Percentiles rank a stretch among this genome's conserved stretches.
Conservation (phyloP, 2,113 vertebrate species). For the Odobenus rosmarus region DNA sequence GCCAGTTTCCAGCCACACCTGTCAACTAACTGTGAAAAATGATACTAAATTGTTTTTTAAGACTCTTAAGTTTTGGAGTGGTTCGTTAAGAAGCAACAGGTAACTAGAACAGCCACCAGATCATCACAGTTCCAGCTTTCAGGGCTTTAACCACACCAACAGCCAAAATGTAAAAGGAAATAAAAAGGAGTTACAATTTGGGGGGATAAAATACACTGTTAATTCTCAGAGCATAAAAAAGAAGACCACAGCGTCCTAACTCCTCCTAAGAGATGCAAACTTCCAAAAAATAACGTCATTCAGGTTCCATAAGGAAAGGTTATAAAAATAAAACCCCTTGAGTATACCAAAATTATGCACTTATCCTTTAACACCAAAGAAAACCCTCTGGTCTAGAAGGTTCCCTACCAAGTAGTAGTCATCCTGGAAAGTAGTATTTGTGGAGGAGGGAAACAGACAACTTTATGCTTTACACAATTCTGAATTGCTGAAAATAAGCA, state of each 20-base stretch:
- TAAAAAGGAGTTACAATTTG: background rate
- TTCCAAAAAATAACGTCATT: background rate
- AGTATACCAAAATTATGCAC: background rate
- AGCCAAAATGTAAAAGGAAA: slow-evolving; percentile 10
- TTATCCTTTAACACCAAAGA: slow-evolving; percentile 9
- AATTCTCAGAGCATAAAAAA: background rate
- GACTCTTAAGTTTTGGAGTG: background rate
- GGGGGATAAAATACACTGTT: background rate
- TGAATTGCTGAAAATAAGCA: background rate
- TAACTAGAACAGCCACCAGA: background rate
- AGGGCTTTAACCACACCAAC: background rate
- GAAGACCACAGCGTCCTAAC: background rate
- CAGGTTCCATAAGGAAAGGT: background rate
- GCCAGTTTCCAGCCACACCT: background rate
- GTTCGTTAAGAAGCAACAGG: background rate
- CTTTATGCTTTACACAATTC: background rate
- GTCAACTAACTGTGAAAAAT: background rate
- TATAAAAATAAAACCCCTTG: background rate
- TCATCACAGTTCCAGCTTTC: background rate
- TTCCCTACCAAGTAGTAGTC: background rate
- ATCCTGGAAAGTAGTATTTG: background rate
- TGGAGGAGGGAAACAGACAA: background rate
- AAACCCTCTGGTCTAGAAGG: background rate
- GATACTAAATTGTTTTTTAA: background rate
- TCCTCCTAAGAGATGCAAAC: slow-evolving; percentile 38